Base-by-base conservation (phyloP, 2,888 invertebrate species). In the Drosophila koepferae region DNA sequence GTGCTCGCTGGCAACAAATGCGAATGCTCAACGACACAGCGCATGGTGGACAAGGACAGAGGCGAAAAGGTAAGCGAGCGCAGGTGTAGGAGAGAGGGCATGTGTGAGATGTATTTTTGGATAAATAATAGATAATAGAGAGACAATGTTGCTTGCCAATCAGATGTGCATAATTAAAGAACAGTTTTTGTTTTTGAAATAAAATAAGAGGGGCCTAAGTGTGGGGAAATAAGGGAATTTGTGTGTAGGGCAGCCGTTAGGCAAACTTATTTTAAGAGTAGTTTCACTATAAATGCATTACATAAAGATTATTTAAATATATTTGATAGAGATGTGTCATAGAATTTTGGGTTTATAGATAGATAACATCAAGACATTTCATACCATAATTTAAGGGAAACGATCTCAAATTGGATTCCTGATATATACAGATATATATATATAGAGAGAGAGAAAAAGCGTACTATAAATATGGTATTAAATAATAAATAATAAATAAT, bases 1-100 rank as follows among this genome's bases (percentile, higher is more conserved):
- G 96, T 97, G 59, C 94, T 97, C 91, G 97, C 96, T 46, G 97
- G 97, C 48, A 97, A 97, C 92, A 97, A 97, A 94, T 97, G 97
- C 91, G 97, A 97, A 91, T 96, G 95, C 48, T 95, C 95, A 56
- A 95, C 95, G 73, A 95, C 95, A 78, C 95, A 96, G 90, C 94
- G 97, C 89, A 95, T 96, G 89, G 96, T 97, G 8, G 96, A 97
- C 49, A 95, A 95, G 81, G 96, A 97, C 82, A 95, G 96, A 92
- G 97, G 97, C 49, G 95, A 96, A 94, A 97, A 97, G 95, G 96
- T 96, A 93, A 48, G 67, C 63, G 18, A 34, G 51, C 6, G 18
- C 10, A 4, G 14, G 7, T 3, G 44, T 43, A 16, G 14, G 10
- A 31, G 18, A 51, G 18, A 7, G 18, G 20, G 23, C 1, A 16